These are phyloP conservation scores for Puffinus mauretanicus DNA, from an alignment of 2,113 vertebrate genomes.

Conservation along the genomic window DNA sequence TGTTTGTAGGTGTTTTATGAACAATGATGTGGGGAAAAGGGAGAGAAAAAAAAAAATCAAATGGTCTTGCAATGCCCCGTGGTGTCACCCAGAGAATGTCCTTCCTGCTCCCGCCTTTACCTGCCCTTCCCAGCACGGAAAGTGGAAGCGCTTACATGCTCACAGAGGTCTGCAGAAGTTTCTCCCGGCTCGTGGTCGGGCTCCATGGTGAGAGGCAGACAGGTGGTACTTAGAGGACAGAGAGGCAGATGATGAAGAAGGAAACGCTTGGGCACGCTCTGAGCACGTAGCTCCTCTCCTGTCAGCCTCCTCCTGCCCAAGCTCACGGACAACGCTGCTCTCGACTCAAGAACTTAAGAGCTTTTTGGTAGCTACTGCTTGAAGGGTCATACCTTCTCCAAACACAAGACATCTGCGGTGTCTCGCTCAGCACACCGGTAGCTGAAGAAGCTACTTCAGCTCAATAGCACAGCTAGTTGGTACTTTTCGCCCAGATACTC, in stretches of 20 bases:
- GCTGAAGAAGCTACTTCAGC: not conserved
- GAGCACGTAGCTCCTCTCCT: not conserved
- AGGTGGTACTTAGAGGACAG: not conserved
- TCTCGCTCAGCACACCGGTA: not conserved
- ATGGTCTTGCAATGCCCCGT: not conserved
- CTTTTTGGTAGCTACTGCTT: not conserved
- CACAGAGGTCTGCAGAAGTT: not conserved
- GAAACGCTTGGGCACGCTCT: not conserved
- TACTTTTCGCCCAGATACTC: not conserved
- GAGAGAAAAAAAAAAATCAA: not conserved
- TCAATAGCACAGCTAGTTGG: not conserved
- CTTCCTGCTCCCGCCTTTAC: not conserved
- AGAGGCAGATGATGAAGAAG: not conserved
- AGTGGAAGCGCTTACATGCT: not conserved
- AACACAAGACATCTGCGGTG: not conserved
- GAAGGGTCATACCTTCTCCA: not conserved
- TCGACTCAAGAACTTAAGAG: not conserved
- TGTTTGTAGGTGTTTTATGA: not conserved
- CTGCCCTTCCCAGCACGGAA: not conserved
- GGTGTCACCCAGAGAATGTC: not conserved
- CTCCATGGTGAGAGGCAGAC: not conserved
- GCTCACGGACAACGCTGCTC: not conserved
- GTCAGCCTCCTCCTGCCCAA: not conserved
- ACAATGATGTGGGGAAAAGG: not conserved
- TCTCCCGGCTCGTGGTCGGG: accelerated